Evolutionary conservation across 1,140 invertebrate genomes (phyloP), one percentile per base, ranked within the genome.

Genomic region (Drosophila aff.): DNA sequence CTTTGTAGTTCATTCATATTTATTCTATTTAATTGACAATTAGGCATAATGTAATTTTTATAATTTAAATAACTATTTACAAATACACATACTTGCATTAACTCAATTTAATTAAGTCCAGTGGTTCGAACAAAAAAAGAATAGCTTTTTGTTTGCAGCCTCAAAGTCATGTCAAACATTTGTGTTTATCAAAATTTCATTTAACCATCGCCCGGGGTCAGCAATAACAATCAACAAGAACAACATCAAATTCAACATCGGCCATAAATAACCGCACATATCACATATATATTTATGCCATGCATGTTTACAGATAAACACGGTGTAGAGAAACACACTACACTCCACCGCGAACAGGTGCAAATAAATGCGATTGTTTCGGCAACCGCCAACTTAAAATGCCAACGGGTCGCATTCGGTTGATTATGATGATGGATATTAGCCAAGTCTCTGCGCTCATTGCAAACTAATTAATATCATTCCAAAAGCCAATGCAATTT

Each of bases 391-490:
- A 68, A 58, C 74, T 66, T 65, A 79, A 79, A 89, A 71, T 73
- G 79, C 84, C 82, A 68, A 53, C 69, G 65, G 82, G 75, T 58
- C 46, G 26, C 44, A 68, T 65, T 72, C 49, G 52, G 41, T 43
- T 62, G 58, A 59, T 82, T 58, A 73, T 49, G 23, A 49, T 38
- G 52, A 23, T 23, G 21, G 63, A 77, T 87, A 83, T 87, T 89
- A 55, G 60, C 73, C 49, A 78, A 83, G 73, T 72, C 55, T 65
- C 59, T 59, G 40, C 21, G 36, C 43, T 75, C 61, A 79, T 90
- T 76, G 71, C 44, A 74, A 90, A 85, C 82, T 85, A 89, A 89
- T 89, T 89, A 89, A 89, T 85, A 85, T 82, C 79, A 85, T 84
- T 9, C 21, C 72, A 74, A 91, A 85, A 76, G 40, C 71, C 72